These are phyloP conservation scores for Sakesphorus luctuosus DNA, from an alignment of 2,113 vertebrate species.

Conservation along the genomic window DNA sequence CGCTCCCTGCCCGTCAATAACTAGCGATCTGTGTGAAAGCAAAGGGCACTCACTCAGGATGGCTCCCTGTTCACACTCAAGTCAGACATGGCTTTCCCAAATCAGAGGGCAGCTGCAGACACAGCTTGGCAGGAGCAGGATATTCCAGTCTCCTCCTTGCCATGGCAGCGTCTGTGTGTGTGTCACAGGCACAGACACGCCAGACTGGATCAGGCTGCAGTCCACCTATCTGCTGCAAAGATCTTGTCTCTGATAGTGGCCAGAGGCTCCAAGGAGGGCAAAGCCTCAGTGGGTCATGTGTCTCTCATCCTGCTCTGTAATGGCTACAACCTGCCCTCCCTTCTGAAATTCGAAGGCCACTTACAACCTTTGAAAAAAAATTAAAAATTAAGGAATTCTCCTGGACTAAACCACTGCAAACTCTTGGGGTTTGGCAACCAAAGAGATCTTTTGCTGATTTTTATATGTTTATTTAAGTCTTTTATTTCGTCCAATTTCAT, in stretches of 20 bases:
- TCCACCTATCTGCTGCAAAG: not conserved
- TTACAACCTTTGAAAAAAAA: not conserved
- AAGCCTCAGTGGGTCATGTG: not conserved
- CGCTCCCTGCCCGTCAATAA: not conserved
- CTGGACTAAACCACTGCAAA: not conserved
- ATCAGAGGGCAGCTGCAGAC: not conserved
- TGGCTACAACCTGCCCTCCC: not conserved
- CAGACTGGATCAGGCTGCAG: not conserved
- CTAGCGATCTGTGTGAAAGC: not conserved
- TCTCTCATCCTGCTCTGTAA: not conserved
- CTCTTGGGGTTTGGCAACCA: not conserved
- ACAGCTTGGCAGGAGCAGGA: slow-evolving; percentile 7
- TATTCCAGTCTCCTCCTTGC: slow-evolving; percentile 12
- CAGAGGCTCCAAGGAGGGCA: slow-evolving; percentile 14
- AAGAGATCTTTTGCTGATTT: not conserved
- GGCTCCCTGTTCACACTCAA: not conserved
- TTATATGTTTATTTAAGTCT: not conserved
- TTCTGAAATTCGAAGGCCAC: not conserved
- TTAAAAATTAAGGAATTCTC: not conserved
- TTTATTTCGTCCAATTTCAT: not conserved
- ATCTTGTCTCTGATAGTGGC: slow-evolving; percentile 18
- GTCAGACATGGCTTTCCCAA: not conserved
- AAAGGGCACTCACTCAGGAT: not conserved
- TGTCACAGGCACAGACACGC: slow-evolving; percentile 12
- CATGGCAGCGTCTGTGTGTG: slow-evolving; percentile 7